Evolutionary conservation across 2,797 vertebrate genomes (phyloP).

Genomic region (Micropoecilia bifurca): DNA sequence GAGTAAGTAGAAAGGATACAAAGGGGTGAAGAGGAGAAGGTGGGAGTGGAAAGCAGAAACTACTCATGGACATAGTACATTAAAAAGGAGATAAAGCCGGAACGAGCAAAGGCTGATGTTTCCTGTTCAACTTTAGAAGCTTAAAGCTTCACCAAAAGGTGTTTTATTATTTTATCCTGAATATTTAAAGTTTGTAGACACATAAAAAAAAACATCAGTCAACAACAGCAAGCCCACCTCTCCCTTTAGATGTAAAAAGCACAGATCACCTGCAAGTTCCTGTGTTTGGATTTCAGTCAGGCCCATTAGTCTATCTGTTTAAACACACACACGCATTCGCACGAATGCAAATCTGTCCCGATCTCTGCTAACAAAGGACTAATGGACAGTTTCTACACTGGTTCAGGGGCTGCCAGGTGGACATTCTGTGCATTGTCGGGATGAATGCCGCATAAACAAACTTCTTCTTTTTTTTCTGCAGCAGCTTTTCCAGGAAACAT

Average conservation of each 20-base stretch:
- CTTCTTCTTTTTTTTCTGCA: background rate
- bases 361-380: slow-evolving; percentile 58
- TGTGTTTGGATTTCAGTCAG: slow-evolving; percentile 72
- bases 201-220: slow-evolving; percentile 8
- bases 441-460: slow-evolving; percentile 50
- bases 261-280: slow-evolving; percentile 70
- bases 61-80: background rate
- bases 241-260: slow-evolving; percentile 57
- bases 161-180: background rate
- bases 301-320: slow-evolving; percentile 74
- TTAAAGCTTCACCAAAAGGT: slow-evolving; percentile 27
- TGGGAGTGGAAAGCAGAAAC: slow-evolving; percentile 7
- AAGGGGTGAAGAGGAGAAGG: background rate
- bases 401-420: slow-evolving; percentile 52
- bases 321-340: slow-evolving; percentile 22
- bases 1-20: background rate
- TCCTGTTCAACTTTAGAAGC: slow-evolving; percentile 12
- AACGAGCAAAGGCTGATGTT: slow-evolving; percentile 11
- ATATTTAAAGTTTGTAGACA: slow-evolving; percentile 23
- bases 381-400: slow-evolving; percentile 56
- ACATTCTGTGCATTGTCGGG: slow-evolving; percentile 59
- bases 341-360: slow-evolving; percentile 35
- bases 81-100: slow-evolving; percentile 14
- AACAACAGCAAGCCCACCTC: slow-evolving; percentile 36
- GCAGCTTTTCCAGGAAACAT: slow-evolving; percentile 27